Conservation (phyloP, 2,797 vertebrate species). For the Morelia viridis region DNA sequence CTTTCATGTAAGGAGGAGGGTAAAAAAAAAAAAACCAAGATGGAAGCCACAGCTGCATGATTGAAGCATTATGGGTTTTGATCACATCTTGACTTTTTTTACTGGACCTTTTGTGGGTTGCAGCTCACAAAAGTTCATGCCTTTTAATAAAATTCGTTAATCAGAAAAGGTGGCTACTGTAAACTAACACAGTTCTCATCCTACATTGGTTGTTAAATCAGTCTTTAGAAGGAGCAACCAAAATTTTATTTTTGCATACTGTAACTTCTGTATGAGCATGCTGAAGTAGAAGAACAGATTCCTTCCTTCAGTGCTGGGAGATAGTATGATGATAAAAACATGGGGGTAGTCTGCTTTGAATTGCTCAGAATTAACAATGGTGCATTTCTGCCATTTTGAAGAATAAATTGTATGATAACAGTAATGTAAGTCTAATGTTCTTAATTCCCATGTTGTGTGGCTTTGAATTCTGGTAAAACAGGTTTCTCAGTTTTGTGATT, state of each 20-base stretch:
- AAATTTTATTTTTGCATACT: not conserved
- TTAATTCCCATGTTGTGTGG: not conserved
- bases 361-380: not conserved
- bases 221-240: not conserved
- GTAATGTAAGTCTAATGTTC: not conserved
- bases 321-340: not conserved
- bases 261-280: not conserved
- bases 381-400: not conserved
- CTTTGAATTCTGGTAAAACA: not conserved
- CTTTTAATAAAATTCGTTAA: too few relatives aligned
- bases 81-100: too few relatives aligned
- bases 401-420: not conserved
- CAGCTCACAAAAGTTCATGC: too few relatives aligned
- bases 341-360: not conserved
- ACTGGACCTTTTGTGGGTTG: too few relatives aligned
- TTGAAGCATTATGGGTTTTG: too few relatives aligned
- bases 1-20: too few relatives aligned
- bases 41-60: too few relatives aligned
- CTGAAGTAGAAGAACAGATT: not conserved
- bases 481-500: not conserved
- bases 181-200: too few relatives aligned
- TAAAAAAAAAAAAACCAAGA: too few relatives aligned
- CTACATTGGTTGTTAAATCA: not conserved
- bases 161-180: too few relatives aligned
- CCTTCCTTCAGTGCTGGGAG: not conserved